Evolutionary conservation across 2,888 invertebrate genomes (phyloP), one percentile per base, ranked within the genome.

Genomic region (Tenodera sinensis): DNA sequence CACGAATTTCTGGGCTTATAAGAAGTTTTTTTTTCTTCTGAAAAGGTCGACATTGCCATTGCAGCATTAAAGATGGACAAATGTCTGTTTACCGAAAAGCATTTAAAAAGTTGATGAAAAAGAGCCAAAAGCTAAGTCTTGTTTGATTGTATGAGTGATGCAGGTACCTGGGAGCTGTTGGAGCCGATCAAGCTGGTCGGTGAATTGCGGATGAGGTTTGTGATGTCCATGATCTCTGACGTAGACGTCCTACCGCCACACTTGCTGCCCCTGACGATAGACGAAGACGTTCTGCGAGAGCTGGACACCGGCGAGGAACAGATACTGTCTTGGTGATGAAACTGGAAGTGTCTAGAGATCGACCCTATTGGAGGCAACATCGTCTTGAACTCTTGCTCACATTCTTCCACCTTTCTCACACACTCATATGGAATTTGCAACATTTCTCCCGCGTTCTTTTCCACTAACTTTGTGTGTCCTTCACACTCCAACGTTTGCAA

Each of bases 141-240:
- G n/a, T n/a, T n/a, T n/a, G n/a, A n/a, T n/a, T n/a, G n/a, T 34
- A 8, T 25, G 30, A 30, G n/a, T 15, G 14, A 71, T 7, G 4
- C n/a, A 82, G 15, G 28, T 83, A 87, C 89, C 84, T 89, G 87
- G 3, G 87, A 88, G 14, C 83, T 84, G 84, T 85, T 88, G 81
- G 89, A 83, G 9, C 91, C 92, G 12, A 92, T 91, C 88, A 94
- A 92, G 27, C 93, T 93, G 3, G 93, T 93, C 28, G 94, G 93
- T 2, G 94, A 93, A 84, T 92, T 92, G 47, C 94, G 91, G 88
- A 94, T 93, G 83, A 94, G 91, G 71, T 92, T 92, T 89, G 93
- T 92, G 87, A 94, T 91, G 90, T 94, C 94, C 54, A 93, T 89
- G 34, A 93, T 89, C 28, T 92, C 92, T 28, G 91, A 1, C 20